Conservation (phyloP, 2,797 vertebrate genomes). For the Garrulus glandarius region DNA sequence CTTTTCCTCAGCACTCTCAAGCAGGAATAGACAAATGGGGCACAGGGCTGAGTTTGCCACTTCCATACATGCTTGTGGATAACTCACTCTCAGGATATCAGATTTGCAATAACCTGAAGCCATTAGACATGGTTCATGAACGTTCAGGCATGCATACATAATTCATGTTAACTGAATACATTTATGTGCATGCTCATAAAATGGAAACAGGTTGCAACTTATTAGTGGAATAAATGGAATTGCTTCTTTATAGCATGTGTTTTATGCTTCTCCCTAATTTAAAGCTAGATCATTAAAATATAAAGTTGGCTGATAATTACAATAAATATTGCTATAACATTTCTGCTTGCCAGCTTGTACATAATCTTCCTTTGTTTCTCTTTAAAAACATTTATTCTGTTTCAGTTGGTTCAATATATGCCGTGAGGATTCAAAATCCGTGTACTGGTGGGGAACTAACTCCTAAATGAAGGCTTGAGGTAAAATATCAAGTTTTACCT, state of each 20-base stretch:
- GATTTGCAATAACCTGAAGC: slow-evolving; percentile 19
- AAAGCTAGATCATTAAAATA: slow-evolving; percentile 28
- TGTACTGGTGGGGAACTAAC: neutral
- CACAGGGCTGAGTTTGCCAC: neutral
- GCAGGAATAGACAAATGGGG: neutral
- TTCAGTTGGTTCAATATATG: neutral
- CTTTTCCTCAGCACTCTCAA: neutral
- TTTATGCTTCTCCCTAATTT: slow-evolving; percentile 29
- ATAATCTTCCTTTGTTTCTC: neutral
- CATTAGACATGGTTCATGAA: slow-evolving; percentile 21
- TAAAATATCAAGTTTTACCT: neutral
- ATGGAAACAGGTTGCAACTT: slow-evolving; percentile 37
- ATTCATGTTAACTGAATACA: slow-evolving; percentile 26
- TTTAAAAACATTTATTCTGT: neutral
- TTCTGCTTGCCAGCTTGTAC: neutral
- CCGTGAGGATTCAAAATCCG: neutral
- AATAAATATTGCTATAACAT: slow-evolving; percentile 1
- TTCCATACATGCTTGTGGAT: neutral
- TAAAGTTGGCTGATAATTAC: slow-evolving; percentile 2
- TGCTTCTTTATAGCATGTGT: neutral
- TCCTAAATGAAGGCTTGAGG: neutral
- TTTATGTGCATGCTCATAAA: neutral
- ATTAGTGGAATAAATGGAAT: slow-evolving; percentile 54
- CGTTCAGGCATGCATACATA: slow-evolving; percentile 2
- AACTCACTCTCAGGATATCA: neutral